Conservation (phyloP, 1,140 invertebrate genomes). For the Thrips palmi region DNA sequence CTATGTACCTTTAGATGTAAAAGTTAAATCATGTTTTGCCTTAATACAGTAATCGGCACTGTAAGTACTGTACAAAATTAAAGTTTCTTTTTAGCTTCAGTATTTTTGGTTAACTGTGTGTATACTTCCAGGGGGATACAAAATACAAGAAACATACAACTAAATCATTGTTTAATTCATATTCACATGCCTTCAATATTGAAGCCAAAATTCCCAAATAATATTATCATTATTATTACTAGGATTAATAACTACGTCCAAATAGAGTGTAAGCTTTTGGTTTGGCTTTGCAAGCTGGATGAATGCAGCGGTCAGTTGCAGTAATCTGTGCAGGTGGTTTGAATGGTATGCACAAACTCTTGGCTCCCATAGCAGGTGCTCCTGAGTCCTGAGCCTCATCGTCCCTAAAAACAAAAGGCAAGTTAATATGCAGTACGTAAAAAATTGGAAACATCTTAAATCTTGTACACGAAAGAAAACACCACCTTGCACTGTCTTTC, state of each 20-base stretch:
- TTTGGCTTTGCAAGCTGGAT: slow-evolving; percentile 64
- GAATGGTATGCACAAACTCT: slow-evolving; percentile 93
- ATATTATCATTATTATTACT: slow-evolving; percentile 2
- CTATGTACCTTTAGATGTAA: no score
- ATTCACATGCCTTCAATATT: slow-evolving; percentile 9
- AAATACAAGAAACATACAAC: no score
- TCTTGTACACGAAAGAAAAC: neutral
- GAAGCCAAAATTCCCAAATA: slow-evolving; percentile 1
- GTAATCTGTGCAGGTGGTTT: slow-evolving; percentile 45
- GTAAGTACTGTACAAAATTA: no score
- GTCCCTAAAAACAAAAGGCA: slow-evolving; percentile 25
- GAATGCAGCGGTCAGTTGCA: slow-evolving; percentile 64
- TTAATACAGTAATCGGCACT: no score
- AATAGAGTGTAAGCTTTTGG: slow-evolving; percentile 83
- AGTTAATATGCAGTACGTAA: neutral
- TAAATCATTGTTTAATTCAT: no score
- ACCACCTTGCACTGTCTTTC: slow-evolving; percentile 73
- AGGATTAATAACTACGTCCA: slow-evolving; percentile 79
- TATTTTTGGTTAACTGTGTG: no score
- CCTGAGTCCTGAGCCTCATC: slow-evolving; percentile 45
- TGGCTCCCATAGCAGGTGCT: slow-evolving; percentile 92
- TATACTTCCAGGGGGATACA: no score
- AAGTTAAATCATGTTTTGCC: no score
- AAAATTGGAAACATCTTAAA: slow-evolving; percentile 2
- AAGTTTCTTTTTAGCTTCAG: no score